Conservation (phyloP, 2,797 vertebrate genomes). For the Rhodeus uyekii region DNA sequence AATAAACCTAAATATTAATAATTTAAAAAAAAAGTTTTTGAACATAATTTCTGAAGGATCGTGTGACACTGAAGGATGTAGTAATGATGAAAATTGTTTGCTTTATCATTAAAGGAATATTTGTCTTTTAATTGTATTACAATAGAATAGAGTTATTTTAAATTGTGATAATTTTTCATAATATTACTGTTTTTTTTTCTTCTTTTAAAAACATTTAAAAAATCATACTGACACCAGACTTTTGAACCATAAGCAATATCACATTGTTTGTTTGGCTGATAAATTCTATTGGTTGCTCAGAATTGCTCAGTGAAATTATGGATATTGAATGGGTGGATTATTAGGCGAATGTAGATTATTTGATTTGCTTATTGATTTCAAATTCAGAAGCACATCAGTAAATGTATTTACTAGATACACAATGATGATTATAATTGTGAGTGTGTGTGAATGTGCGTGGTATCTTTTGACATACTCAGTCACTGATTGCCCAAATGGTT, state of each 20-base stretch:
- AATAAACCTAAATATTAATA: background rate
- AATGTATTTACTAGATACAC: background rate
- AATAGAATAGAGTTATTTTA: background rate
- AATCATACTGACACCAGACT: background rate
- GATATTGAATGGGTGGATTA: background rate
- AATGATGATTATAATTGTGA: background rate
- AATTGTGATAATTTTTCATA: background rate
- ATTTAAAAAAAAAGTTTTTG: background rate
- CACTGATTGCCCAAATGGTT: conserved; percentile 18
- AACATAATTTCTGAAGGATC: background rate
- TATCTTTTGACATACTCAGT: background rate
- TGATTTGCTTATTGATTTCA: background rate
- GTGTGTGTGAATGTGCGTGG: background rate
- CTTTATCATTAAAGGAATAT: too few relatives aligned
- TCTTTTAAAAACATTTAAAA: too few relatives aligned
- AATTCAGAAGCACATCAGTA: background rate
- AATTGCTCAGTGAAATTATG: too few relatives aligned
- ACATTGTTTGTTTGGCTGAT: background rate
- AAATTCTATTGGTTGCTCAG: too few relatives aligned
- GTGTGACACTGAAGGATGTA: background rate
- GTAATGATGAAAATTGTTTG: background rate
- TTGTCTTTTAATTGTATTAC: too few relatives aligned
- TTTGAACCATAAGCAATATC: background rate
- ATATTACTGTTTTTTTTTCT: background rate
- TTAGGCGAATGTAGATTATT: background rate